These are phyloP conservation scores for Thinocorus orbignyianus DNA, from an alignment of 2,113 vertebrate genomes.

Conservation along the genomic window DNA sequence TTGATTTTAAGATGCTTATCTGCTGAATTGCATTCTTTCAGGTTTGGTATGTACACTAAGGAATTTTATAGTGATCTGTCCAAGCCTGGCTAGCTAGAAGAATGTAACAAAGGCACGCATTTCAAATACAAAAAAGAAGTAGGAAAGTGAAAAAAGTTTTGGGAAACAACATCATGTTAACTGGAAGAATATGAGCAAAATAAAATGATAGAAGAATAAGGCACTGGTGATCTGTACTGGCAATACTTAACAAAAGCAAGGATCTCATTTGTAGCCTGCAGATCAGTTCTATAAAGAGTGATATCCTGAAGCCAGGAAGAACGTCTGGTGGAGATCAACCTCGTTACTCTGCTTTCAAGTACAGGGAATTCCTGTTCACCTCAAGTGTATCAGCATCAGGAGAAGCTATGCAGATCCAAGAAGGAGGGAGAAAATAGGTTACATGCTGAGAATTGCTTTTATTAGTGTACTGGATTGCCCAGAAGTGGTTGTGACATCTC, in stretches of 20 bases:
- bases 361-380: background rate
- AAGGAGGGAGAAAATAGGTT: background rate
- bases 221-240: background rate
- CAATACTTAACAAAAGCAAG: background rate
- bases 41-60: background rate
- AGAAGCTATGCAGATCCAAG: background rate
- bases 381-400: background rate
- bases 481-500: background rate
- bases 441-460: background rate
- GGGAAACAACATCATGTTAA: background rate
- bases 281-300: background rate
- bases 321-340: background rate
- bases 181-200: background rate
- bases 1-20: constrained; percentile 6
- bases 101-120: background rate
- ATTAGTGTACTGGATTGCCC: background rate
- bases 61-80: background rate
- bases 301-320: background rate
- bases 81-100: background rate
- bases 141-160: background rate
- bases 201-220: background rate
- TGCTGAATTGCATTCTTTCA: background rate
- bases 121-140: background rate
- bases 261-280: background rate
- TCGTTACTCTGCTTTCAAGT: background rate